Conservation (phyloP, 2,888 invertebrate genomes). For the Pterostichus niger region DNA sequence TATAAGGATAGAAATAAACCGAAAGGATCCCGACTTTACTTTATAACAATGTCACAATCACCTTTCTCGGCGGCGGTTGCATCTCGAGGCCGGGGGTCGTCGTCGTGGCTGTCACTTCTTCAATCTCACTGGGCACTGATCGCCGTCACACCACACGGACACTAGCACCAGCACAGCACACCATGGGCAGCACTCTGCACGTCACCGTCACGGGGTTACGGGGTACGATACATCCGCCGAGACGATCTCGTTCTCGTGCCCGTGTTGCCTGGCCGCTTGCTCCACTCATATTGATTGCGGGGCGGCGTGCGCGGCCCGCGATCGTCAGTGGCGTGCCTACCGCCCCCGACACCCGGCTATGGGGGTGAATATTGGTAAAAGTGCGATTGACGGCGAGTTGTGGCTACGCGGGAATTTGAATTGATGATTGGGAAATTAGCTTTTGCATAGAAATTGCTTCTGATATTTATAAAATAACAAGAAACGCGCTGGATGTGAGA, state of each 20-base stretch:
- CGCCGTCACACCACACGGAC: slow-evolving; percentile 26
- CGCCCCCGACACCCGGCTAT: too few species aligned
- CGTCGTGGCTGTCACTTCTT: neutral
- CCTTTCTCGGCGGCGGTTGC: slow-evolving; percentile 94
- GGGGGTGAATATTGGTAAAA: neutral
- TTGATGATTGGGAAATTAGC: neutral
- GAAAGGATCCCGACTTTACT: too few species aligned
- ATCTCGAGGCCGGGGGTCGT: slow-evolving; percentile 75
- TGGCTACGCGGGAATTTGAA: neutral
- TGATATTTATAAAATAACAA: neutral
- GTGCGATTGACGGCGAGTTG: neutral
- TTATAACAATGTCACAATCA: slow-evolving; percentile 74
- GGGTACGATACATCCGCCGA: slow-evolving; percentile 1
- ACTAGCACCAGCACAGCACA: slow-evolving; percentile 19
- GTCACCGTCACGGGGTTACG: neutral
- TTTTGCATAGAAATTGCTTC: too few species aligned
- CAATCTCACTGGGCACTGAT: slow-evolving; percentile 22
- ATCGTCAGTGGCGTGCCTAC: neutral
- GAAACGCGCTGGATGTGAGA: neutral
- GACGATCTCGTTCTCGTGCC: neutral
- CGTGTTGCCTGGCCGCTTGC: slow-evolving; percentile 45
- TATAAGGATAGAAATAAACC: too few species aligned
- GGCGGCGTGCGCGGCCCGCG: slow-evolving; percentile 23
- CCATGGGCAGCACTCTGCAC: slow-evolving; percentile 19
- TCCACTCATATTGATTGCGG: slow-evolving; percentile 63